Base-by-base conservation (phyloP, 1,140 invertebrate genomes). In the Scaptomyza montana region DNA sequence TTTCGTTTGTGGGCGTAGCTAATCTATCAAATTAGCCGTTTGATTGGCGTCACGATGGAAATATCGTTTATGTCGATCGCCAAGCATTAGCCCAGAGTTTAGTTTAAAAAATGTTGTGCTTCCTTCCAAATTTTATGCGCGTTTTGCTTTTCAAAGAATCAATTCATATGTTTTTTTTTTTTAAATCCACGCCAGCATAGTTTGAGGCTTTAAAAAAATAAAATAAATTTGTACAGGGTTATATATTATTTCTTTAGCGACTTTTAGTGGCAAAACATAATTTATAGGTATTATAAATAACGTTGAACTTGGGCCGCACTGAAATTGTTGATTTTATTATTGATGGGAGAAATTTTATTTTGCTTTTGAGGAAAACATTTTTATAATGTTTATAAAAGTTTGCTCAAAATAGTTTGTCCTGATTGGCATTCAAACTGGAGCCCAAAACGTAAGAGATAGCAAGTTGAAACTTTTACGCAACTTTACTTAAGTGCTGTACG, bases 251-350 rank as follows among this genome's bases (percentile, higher is more conserved):
- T 71, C 51, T 65, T 47, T n/a, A 41, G 70, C 67, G 82, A 89
- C 74, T 84, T 89, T 89, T 89, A 89, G 79, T 80, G 74, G 84
- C 85, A 89, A 64, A 80, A 85, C 69, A 74, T 89, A 84, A 89
- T 89, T 89, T 89, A 89, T 89, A 55, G 79, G 67, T 87, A 69
- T 63, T 74, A 89, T 87, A 84, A 79, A 89, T 73, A 72, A 69
- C 63, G 84, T 75, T 89, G 85, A 89, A 89, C 84, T 89, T 89
- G 43, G 28, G 12, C 56, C 43, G 30, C n/a, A 19, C 19, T 6
- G 6, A 47, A 47, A 63, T 39, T 55, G 30, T 8, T 36, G 70
- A 45, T 57, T 39, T 53, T 8, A 61, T 10, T 59, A 69, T 68
- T 63, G 53, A 64, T 66, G 16, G 16, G 16, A 16, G 16, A 16